Evolutionary conservation across 2,797 vertebrate genomes (phyloP), one percentile per base, ranked within the genome.

Genomic region (Semaprochilodus insignis): DNA sequence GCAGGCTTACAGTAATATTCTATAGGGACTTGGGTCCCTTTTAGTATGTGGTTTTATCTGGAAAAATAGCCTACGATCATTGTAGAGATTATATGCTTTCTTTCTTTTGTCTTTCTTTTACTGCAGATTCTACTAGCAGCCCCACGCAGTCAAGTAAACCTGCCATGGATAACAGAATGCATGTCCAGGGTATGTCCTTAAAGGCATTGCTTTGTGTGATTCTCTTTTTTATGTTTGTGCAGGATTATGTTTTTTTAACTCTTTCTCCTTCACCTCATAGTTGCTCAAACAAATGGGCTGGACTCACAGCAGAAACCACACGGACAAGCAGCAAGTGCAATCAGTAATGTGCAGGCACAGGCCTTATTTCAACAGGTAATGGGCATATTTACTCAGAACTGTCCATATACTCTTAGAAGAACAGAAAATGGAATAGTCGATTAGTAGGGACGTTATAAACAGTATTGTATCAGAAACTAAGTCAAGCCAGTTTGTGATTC

Each of bases 311-410:
- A 95, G 81, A 96, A 95, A 90, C 94, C 95, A 91, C 92, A 93
- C 81, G 93, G 95, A 89, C 95, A 95, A 86, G 93, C 81, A 16
- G 48, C 94, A 88, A 93, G 93, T 86, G 92, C 94, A 70, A 93
- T 96, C 89, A 95, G 95, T 84, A 93, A 94, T 83, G 94, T 94
- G 84, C 96, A 96, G 90, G 93, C 96, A 78, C 96, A 96, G 91
- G 95, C 96, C 86, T 95, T 96, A 85, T 93, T 97, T 88, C 96
- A 97, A 90, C 96, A 97, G 96, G 96, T 97, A 93, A 23, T 63
- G 13, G 4, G 23, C 23, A 5, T 25, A 54, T 25, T 19, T 54
- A 4, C 23, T 11, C 44, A 55, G 36, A 44, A 36, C 2, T 36
- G 40, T 40, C 40, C 40, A 6, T 8, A 6, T 40, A 40, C 40